Conservation (phyloP, 2,888 invertebrate species). For the Trilocha varians region DNA sequence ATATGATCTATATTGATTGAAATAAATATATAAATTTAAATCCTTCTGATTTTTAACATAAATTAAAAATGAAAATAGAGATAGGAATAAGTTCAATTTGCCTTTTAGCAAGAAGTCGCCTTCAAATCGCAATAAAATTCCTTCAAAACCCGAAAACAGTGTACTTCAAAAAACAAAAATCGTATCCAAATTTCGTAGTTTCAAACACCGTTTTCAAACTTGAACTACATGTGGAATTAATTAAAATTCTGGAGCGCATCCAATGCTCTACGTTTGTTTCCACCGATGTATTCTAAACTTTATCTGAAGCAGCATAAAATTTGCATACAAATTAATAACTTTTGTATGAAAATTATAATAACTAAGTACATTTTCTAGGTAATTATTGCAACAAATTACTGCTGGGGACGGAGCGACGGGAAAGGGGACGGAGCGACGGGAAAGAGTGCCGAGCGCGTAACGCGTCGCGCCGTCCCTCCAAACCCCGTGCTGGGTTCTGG, state of each 20-base stretch:
- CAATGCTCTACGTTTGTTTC: constrained; percentile 3
- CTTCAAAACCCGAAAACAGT: neutral
- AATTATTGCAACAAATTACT: too few species aligned
- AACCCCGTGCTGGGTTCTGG: too few species aligned
- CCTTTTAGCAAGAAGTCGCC: neutral
- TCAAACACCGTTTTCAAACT: neutral
- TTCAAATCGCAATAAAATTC: neutral
- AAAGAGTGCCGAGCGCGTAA: too few species aligned
- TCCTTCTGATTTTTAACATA: too few species aligned
- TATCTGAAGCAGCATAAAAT: neutral
- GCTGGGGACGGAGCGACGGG: too few species aligned
- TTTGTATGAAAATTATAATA: neutral
- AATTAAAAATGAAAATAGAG: too few species aligned
- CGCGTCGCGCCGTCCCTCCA: too few species aligned
- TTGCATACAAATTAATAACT: neutral
- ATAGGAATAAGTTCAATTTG: neutral
- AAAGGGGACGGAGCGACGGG: too few species aligned
- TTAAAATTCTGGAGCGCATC: constrained; percentile 6
- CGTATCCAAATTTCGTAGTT: neutral
- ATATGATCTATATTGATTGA: too few species aligned
- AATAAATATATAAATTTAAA: too few species aligned
- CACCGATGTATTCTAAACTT: neutral
- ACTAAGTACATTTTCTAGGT: too few species aligned
- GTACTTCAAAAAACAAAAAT: neutral
- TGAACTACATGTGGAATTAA: constrained; percentile 4